phyloP scores from a whole-genome alignment of 2,797 vertebrate species.

The Pogoniulus pusillus region DNA sequence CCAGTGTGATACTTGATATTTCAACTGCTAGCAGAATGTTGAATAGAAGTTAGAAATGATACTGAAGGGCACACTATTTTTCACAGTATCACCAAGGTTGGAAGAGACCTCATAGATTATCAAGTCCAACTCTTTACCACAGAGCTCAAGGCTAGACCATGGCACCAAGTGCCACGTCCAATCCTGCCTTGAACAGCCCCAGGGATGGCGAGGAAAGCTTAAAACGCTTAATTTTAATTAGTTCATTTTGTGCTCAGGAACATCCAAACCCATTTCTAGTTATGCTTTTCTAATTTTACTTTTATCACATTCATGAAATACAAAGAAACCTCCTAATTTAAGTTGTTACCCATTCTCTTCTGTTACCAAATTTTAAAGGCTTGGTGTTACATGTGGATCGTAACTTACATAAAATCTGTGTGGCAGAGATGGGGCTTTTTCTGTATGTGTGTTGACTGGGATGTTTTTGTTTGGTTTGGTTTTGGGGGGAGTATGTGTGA shows the following conservation, averaged over 20 bases:
- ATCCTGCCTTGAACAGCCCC: no score
- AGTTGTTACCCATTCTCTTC: neutral
- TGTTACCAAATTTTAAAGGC: neutral
- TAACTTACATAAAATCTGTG: neutral
- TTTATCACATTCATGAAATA: neutral
- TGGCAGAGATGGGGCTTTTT: neutral
- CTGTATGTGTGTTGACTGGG: no score
- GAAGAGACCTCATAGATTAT: no score
- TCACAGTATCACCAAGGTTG: no score
- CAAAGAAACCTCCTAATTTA: neutral
- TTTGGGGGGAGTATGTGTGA: neutral
- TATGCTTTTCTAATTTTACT: neutral
- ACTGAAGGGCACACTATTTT: neutral
- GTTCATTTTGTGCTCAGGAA: neutral
- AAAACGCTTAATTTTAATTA: neutral
- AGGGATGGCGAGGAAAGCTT: neutral
- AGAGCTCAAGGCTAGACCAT: no score
- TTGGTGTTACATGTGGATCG: neutral
- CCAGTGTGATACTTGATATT: conserved; percentile 34
- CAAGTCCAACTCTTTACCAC: no score
- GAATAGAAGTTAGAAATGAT: conserved; percentile 51
- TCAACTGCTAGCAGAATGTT: conserved; percentile 49
- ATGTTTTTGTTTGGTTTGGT: neutral
- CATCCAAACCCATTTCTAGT: neutral
- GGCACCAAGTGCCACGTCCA: no score